phyloP scores from a whole-genome alignment of 2,797 vertebrate genomes.

The Paramormyrops hopkinsi region DNA sequence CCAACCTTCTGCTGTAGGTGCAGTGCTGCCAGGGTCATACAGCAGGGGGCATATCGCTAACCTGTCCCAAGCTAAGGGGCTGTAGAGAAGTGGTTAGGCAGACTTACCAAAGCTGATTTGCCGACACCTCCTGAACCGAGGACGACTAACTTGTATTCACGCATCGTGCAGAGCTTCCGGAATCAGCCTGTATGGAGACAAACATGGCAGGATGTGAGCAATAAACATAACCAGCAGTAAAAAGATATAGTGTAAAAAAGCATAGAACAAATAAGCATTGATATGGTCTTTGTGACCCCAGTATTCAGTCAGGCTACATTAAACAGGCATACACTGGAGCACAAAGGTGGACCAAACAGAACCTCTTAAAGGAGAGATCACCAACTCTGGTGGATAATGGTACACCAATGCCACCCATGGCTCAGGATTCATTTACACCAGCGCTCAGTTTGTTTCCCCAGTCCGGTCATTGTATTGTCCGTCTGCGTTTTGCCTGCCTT shows the following conservation, averaged over 20 bases:
- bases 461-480: no score
- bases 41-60: not conserved
- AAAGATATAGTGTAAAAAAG: not conserved
- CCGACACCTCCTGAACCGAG: constrained; percentile 84
- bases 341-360: not conserved
- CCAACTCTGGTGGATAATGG: not conserved
- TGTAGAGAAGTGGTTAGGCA: not conserved
- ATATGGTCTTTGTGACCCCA: not conserved
- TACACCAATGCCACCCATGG: not conserved
- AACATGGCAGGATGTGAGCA: not conserved
- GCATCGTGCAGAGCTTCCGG: constrained; percentile 66
- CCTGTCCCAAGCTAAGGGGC: not conserved
- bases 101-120: constrained; percentile 83
- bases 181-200: constrained; percentile 30
- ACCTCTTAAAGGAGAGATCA: not conserved
- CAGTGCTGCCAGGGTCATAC: not conserved
- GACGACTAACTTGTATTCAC: constrained; percentile 86
- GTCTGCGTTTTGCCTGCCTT: no score
- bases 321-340: not conserved
- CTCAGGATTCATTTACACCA: not conserved
- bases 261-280: not conserved
- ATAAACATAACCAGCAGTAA: not conserved
- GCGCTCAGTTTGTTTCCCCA: no score
- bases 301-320: not conserved
- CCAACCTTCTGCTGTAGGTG: not conserved